Percentiles rank a stretch among this genome's conserved stretches.
Conservation (phyloP, 2,797 vertebrate species). For the Microtus californicus region DNA sequence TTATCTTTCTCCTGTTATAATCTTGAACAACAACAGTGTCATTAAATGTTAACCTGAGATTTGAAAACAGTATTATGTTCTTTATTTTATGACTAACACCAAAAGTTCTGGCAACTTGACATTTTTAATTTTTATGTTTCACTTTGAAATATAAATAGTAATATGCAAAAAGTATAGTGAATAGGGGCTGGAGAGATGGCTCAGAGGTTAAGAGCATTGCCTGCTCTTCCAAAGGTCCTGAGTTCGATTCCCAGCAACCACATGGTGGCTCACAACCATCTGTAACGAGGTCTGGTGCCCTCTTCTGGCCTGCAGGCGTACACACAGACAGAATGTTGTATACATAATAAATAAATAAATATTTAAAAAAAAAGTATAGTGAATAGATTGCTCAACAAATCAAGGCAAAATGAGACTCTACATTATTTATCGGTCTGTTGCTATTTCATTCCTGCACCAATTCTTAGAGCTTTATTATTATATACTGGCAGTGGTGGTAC, state of each 20-base stretch:
- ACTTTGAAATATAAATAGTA: constrained; percentile 23
- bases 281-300: too few species aligned
- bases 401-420: neutral
- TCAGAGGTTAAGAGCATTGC: too few species aligned
- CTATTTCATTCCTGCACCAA: neutral
- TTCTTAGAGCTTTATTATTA: constrained; percentile 31
- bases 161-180: neutral
- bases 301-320: too few species aligned
- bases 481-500: neutral
- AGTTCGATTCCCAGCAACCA: too few species aligned
- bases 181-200: too few species aligned
- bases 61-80: neutral
- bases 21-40: neutral
- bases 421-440: neutral
- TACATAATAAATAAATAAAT: too few species aligned
- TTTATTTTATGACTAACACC: constrained; percentile 5
- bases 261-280: too few species aligned
- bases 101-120: neutral
- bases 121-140: neutral
- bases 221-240: too few species aligned
- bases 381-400: constrained; percentile 14
- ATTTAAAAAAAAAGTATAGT: neutral
- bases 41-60: constrained; percentile 11
- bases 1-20: constrained; percentile 25
- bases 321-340: too few species aligned